A percentile compares a stretch with the other conserved stretches of the same genome.
These are phyloP conservation scores for Cataglyphis hispanica DNA, from an alignment of 1,140 invertebrate genomes.

Conservation along the genomic window DNA sequence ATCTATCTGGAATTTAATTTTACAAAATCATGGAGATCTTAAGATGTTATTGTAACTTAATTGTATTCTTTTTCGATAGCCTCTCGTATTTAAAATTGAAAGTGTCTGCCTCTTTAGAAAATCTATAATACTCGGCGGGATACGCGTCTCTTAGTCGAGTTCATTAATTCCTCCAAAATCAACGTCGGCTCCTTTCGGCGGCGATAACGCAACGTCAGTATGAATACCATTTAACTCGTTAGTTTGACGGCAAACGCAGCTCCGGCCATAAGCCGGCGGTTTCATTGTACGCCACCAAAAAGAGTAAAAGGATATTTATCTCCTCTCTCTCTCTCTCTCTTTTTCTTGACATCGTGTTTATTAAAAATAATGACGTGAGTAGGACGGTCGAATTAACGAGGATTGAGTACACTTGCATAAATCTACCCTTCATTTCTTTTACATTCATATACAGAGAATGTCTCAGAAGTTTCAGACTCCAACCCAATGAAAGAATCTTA, in stretches of 20 bases:
- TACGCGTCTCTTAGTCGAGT: conserved; percentile 28
- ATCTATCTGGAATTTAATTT: background rate
- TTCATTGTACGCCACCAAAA: conserved; percentile 46
- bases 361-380: conserved; percentile 73
- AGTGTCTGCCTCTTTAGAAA: conserved; percentile 17
- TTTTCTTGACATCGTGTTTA: conserved; percentile 62
- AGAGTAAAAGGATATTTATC: conserved; percentile 64
- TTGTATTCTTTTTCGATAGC: background rate
- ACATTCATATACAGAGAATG: conserved; percentile 56
- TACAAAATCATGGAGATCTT: background rate
- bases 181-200: conserved; percentile 59
- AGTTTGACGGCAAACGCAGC: conserved; percentile 46
- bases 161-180: conserved; percentile 61
- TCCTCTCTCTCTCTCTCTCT: background rate
- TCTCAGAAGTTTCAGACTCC: conserved; percentile 3
- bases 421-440: conserved; percentile 48
- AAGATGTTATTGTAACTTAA: background rate
- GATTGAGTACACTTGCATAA: conserved; percentile 53
- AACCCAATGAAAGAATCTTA: conserved; percentile 24
- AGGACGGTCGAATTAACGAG: conserved; percentile 55
- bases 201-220: conserved; percentile 62
- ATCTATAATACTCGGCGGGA: background rate
- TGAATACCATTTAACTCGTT: conserved; percentile 62
- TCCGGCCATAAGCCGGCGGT: conserved; percentile 61
- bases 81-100: background rate